Conservation (phyloP, 2,888 invertebrate species). For the Philopedon plagiatum region DNA sequence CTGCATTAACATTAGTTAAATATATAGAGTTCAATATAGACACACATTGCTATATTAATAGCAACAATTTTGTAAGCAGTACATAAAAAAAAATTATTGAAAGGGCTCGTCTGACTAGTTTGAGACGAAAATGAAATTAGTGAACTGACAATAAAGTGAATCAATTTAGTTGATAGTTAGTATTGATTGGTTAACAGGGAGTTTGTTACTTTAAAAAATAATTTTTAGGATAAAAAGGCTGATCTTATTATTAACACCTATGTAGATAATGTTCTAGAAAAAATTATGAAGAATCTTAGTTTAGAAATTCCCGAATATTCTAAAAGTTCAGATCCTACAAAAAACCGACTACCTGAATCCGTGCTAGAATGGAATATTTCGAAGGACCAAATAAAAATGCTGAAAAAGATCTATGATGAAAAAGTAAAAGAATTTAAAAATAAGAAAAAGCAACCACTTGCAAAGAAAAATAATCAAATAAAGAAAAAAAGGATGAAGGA, state of each 20-base stretch:
- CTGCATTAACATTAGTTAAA: too few species aligned
- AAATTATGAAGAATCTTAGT: slow-evolving; percentile 81
- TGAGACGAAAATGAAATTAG: too few species aligned
- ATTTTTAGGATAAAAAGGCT: slow-evolving; percentile 88
- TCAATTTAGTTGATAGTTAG: too few species aligned
- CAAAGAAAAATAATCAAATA: neutral
- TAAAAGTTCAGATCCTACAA: slow-evolving; percentile 78
- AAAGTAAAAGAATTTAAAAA: slow-evolving; percentile 66
- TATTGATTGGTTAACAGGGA: too few species aligned
- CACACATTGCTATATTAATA: too few species aligned
- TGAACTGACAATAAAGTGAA: too few species aligned
- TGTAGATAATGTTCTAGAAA: slow-evolving; percentile 86
- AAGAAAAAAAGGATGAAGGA: neutral
- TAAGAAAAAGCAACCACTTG: slow-evolving; percentile 55
- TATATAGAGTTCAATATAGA: too few species aligned
- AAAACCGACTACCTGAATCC: slow-evolving; percentile 65
- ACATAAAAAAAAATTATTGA: too few species aligned
- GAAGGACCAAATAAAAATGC: slow-evolving; percentile 72
- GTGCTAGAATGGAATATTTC: slow-evolving; percentile 83
- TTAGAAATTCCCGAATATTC: slow-evolving; percentile 83
- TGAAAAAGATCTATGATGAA: slow-evolving; percentile 76
- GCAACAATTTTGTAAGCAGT: too few species aligned
- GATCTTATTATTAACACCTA: slow-evolving; percentile 90
- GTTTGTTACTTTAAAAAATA: neutral
- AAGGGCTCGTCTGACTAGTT: too few species aligned